Conservation (phyloP, 1,140 invertebrate genomes). For the Drosophila funebris region DNA sequence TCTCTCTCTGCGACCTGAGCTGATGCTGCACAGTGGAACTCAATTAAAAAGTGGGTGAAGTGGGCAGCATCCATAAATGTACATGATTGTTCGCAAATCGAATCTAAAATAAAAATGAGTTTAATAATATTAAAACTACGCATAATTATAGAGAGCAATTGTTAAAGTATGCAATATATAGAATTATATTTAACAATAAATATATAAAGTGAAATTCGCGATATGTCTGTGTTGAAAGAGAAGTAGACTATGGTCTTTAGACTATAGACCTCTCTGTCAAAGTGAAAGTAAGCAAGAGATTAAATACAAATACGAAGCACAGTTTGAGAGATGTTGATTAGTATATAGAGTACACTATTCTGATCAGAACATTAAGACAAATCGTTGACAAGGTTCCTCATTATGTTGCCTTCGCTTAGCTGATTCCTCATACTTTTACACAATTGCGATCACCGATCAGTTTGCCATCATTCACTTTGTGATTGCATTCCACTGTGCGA, state of each 20-base stretch:
- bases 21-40: slow-evolving; percentile 38
- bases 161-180: too few relatives aligned
- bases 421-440: not conserved
- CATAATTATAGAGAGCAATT: too few relatives aligned
- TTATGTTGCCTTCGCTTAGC: not conserved
- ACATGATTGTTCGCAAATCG: not conserved
- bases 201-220: too few relatives aligned
- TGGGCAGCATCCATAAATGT: not conserved
- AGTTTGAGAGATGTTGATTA: too few relatives aligned
- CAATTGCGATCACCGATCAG: not conserved
- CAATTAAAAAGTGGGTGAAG: slow-evolving; percentile 9
- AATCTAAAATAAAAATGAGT: not conserved
- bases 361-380: too few relatives aligned
- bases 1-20: not conserved
- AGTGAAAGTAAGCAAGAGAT: too few relatives aligned
- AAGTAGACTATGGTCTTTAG: too few relatives aligned
- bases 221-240: too few relatives aligned
- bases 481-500: slow-evolving; percentile 47
- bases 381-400: not conserved
- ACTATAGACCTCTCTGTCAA: too few relatives aligned
- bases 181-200: too few relatives aligned
- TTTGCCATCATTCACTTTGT: not conserved
- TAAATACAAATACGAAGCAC: too few relatives aligned
- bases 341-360: too few relatives aligned
- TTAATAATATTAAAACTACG: not conserved